These are phyloP conservation scores for Panulirus ornatus DNA, from an alignment of 1,140 invertebrate species.

Conservation along the genomic window DNA sequence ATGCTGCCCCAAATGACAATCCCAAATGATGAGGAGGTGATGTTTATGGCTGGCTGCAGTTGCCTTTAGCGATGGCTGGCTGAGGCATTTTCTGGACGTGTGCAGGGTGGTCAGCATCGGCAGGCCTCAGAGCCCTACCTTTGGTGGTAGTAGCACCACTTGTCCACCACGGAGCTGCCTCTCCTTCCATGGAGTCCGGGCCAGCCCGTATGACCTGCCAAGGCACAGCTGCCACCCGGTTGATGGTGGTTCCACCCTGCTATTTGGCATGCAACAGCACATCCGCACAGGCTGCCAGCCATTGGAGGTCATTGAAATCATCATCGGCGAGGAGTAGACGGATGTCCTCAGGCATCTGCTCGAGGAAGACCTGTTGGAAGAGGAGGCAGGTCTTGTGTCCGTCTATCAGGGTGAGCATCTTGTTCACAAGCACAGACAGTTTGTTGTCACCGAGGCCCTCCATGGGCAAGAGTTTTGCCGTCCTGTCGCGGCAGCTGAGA, in stretches of 20 bases:
- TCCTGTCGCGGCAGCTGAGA: not conserved
- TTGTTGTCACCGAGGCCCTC: slow-evolving; percentile 20
- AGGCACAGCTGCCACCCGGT: too few species aligned
- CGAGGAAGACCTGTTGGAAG: too few species aligned
- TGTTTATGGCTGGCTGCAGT: not conserved
- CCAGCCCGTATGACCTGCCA: not conserved
- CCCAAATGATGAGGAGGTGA: not conserved
- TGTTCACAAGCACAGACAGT: slow-evolving; percentile 7
- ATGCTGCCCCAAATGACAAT: not conserved
- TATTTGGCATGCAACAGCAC: slow-evolving; percentile 32
- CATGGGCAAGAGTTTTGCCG: slow-evolving; percentile 2
- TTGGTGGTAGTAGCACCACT: slow-evolving; percentile 29
- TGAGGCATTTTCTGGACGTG: slow-evolving; percentile 8
- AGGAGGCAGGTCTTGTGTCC: too few species aligned
- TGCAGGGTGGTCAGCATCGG: not conserved
- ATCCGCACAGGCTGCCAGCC: too few species aligned
- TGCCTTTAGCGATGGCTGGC: slow-evolving; percentile 5
- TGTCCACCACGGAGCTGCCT: not conserved
- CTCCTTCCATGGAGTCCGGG: not conserved
- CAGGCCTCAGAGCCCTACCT: slow-evolving; percentile 5
- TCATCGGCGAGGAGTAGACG: too few species aligned
- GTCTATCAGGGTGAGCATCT: too few species aligned
- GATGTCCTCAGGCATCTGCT: too few species aligned
- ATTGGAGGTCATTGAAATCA: too few species aligned
- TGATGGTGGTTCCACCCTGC: not conserved